Percentiles rank a stretch among this genome's conserved stretches.
These are phyloP conservation scores for Icerya purchasi DNA, from an alignment of 2,888 invertebrate species.

Conservation along the genomic window DNA sequence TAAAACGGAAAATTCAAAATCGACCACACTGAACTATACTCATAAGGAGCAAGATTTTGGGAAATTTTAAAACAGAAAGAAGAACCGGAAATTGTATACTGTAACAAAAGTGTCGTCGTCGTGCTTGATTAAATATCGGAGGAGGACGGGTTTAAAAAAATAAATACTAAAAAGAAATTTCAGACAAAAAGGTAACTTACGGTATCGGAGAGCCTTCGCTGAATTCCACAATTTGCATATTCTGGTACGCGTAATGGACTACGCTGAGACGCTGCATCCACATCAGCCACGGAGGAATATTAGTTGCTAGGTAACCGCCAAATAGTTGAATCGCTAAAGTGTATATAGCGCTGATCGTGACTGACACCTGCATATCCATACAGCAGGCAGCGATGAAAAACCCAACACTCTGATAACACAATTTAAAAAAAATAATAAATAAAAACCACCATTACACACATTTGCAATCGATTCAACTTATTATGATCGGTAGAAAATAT, in stretches of 20 bases:
- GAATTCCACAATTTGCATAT: slow-evolving; percentile 59
- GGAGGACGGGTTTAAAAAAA: too few species aligned
- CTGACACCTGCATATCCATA: slow-evolving; percentile 52
- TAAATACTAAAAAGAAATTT: too few species aligned
- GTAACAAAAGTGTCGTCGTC: too few species aligned
- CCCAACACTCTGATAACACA: slow-evolving; percentile 37
- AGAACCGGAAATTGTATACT: too few species aligned
- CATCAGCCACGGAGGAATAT: slow-evolving; percentile 47
- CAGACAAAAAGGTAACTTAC: too few species aligned
- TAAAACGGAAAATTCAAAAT: too few species aligned
- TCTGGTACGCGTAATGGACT: slow-evolving; percentile 60
- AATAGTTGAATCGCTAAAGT: slow-evolving; percentile 54
- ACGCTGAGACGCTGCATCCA: slow-evolving; percentile 55
- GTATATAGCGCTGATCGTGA: slow-evolving; percentile 53
- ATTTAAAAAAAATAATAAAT: neutral
- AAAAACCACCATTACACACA: neutral
- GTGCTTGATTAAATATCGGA: too few species aligned
- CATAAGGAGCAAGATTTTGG: too few species aligned
- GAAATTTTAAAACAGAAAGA: too few species aligned
- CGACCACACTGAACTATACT: too few species aligned
- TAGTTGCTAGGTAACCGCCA: slow-evolving; percentile 50
- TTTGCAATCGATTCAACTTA: neutral
- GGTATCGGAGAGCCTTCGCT: slow-evolving; percentile 41
- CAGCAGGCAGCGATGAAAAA: slow-evolving; percentile 57
- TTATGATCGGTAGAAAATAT: too few species aligned